Conservation (phyloP, 2,888 invertebrate species). For the Scaptomyza cyrtandrae region DNA sequence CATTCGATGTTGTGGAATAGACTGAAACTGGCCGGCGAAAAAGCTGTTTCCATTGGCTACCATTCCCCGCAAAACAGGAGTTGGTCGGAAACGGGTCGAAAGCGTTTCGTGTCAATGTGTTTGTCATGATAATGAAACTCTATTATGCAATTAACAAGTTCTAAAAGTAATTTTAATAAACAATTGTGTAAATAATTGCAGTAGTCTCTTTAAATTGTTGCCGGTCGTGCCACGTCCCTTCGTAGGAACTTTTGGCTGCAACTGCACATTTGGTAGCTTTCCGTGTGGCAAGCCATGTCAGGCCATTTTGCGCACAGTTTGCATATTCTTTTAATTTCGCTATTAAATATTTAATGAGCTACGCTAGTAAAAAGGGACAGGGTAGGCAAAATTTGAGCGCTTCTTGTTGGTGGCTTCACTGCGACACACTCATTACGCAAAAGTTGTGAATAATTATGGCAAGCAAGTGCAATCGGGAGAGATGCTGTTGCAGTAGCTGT, state of each 20-base stretch:
- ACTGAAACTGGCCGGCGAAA: neutral
- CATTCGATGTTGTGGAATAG: conserved; percentile 21
- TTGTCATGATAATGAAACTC: conserved; percentile 28
- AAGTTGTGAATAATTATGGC: conserved; percentile 68
- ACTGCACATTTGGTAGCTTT: conserved; percentile 53
- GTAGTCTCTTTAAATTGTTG: conserved; percentile 37
- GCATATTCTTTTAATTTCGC: conserved; percentile 78
- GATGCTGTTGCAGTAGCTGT: conserved; percentile 35
- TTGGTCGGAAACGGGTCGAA: neutral
- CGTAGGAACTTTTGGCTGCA: conserved; percentile 54
- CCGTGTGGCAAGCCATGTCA: conserved; percentile 35
- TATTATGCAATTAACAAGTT: conserved; percentile 71
- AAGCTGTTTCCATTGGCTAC: conserved; percentile 6
- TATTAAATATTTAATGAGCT: conserved; percentile 79
- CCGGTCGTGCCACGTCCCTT: neutral
- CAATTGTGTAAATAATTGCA: conserved; percentile 66
- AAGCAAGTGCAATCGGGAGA: conserved; percentile 23
- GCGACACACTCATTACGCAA: conserved; percentile 71
- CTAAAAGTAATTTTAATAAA: conserved; percentile 71
- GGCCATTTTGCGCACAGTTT: conserved; percentile 62
- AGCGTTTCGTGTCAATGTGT: conserved; percentile 32
- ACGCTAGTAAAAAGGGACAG: conserved; percentile 44
- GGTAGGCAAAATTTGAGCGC: conserved; percentile 48
- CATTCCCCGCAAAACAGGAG: neutral
- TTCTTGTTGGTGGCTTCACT: conserved; percentile 42